Base-by-base conservation (phyloP, 1,140 invertebrate species). In the Nephila pilipes region DNA sequence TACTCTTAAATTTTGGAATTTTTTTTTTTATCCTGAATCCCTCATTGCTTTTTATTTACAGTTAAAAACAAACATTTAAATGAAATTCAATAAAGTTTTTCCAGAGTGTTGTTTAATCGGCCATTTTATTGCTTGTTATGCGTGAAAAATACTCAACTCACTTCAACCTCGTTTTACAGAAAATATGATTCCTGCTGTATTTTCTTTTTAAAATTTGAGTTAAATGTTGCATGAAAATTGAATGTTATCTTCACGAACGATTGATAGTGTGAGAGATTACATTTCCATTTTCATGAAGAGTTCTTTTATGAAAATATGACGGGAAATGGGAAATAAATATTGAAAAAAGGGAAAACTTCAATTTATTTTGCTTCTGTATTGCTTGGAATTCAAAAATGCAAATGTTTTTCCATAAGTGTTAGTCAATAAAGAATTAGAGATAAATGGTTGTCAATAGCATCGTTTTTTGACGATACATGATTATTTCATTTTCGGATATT, bases 211-310 rank as follows among this genome's bases (percentile, higher is more conserved):
- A 16, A 75, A 75, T 32, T 75, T 16, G 69, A 18, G 29, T 75
- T 32, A 32, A 32, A 36, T 75, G 69, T 75, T 32, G 69, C 69
- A 32, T 75, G 69, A 75, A 75, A 75, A 75, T 36, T 36, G 69
- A 75, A 75, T 36, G 69, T 36, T 75, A 75, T 75, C 69, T 75
- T 36, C 29, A 2, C 32, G 69, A 32, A 75, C 36, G 69, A 75
- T 75, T 32, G 69, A 75, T 36, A 75, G 16, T 18, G 29, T 25
- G 32, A 36, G 32, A 75, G 29, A 75, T 75, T 75, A 75, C 69
- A 36, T 75, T 75, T 29, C 29, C 29, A 75, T 75, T 32, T 36
- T 29, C 36, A 14, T 20, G 29, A 75, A 14, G 18, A 32, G 20
- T 36, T 18, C 12, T 75, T 36, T 75, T 60, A 14, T 16, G 0